Evolutionary conservation across 2,113 vertebrate genomes (phyloP).

Genomic region (Myocastor coypus): DNA sequence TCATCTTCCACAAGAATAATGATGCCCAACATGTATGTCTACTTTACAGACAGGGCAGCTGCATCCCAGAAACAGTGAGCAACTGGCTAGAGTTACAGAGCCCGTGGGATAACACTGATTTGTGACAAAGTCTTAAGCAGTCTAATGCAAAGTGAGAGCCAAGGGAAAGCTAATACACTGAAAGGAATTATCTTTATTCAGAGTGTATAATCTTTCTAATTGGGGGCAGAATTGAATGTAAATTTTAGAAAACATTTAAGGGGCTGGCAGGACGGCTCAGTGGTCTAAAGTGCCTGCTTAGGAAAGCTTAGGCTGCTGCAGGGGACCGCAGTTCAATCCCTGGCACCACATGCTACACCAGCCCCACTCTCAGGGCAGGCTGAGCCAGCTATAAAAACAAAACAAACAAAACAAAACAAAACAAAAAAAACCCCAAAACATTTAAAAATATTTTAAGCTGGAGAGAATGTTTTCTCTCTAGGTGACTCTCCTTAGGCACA

Average conservation of each 20-base stretch:
- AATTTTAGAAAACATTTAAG: background rate
- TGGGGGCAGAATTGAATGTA: background rate
- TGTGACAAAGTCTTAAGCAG: background rate
- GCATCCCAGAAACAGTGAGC: background rate
- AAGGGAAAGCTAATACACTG: background rate
- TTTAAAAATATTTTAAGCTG: no score
- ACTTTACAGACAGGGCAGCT: background rate
- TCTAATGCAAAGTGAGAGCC: background rate
- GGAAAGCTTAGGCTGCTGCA: no score
- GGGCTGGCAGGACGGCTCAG: no score
- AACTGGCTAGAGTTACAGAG: background rate
- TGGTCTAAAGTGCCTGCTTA: no score
- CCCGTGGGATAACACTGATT: background rate
- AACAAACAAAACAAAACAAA: no score
- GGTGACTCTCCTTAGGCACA: no score
- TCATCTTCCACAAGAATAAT: background rate
- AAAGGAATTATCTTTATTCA: slow-evolving; percentile 9
- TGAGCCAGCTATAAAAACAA: no score
- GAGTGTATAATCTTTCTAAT: background rate
- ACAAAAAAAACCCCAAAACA: no score
- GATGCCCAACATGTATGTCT: background rate
- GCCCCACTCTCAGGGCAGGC: no score
- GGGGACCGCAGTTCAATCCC: no score
- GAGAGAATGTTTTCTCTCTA: no score
- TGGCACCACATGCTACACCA: no score